Evolutionary conservation across 2,888 invertebrate genomes (phyloP).

Genomic region (Leptopilina myrica): DNA sequence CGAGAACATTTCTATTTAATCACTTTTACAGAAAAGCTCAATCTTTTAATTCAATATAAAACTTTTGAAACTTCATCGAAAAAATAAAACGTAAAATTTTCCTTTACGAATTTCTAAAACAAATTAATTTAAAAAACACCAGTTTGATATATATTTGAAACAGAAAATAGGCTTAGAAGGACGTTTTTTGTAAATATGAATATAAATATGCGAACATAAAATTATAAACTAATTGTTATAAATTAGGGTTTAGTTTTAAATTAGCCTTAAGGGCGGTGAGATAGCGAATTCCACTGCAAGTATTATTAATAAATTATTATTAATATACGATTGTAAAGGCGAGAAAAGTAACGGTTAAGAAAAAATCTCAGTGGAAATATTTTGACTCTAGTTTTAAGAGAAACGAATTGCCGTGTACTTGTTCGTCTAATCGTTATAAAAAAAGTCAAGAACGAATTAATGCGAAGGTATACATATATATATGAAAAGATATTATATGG

Average conservation of each 20-base stretch:
- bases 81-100: neutral
- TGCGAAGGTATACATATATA: constrained; percentile 70
- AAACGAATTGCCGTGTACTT: constrained; percentile 62
- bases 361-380: constrained; percentile 61
- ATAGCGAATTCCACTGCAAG: constrained; percentile 27
- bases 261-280: constrained; percentile 18
- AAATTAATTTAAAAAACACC: neutral
- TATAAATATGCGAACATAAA: constrained; percentile 46
- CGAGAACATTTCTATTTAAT: neutral
- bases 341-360: constrained; percentile 45
- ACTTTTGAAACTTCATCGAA: neutral
- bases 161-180: neutral
- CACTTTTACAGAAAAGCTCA: constrained; percentile 4
- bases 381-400: constrained; percentile 64
- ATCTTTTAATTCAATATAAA: neutral
- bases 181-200: constrained; percentile 45
- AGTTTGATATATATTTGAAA: neutral
- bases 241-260: constrained; percentile 45
- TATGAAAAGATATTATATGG: constrained; percentile 52
- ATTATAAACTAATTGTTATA: constrained; percentile 1
- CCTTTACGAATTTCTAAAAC: neutral
- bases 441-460: constrained; percentile 58
- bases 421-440: constrained; percentile 59
- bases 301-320: neutral
- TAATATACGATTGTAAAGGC: constrained; percentile 18